Base-by-base conservation (phyloP, 2,888 invertebrate genomes). In the Sphaerolaimus hirsutus region DNA sequence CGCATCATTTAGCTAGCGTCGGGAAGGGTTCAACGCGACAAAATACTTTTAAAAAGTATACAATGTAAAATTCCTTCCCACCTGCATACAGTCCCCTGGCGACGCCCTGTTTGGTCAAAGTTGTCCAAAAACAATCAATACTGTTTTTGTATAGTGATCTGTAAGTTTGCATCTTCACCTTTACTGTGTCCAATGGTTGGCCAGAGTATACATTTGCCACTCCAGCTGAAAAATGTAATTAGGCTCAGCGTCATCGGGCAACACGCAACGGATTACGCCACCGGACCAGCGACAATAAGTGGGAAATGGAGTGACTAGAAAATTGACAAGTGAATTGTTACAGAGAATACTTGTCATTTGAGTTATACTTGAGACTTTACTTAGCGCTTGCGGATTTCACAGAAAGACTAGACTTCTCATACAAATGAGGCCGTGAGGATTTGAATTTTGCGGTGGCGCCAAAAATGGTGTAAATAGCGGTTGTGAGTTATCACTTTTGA, bases 141-240 rank as follows among this genome's bases (percentile, higher is more conserved):
- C 87, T 86, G 55, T 78, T 80, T 52, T 73, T 75, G 65, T 97
- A 93, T 41, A 84, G 62, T 14, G 75, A 69, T 0, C 93, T 93
- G 64, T 89, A 97, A 38, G 93, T 84, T 69, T 99, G 97, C 78
- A 97, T 81, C 69, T 97, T 99, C 25, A 97, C 97, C 74, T 97
- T 97, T 1, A 97, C 79, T 7, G 93, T 99, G 63, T 99, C 97
- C 55, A 97, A 66, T 2, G 97, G 93, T 64, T 97, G 97, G 0
- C 93, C 93, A 5, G 89, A 84, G 67, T 86, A 86, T 2, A 93
- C 93, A 43, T 80, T 75, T 2, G 86, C 83, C 41, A 78, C 71
- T 25, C 89, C 97, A 60, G 89, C 93, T 86, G 58, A 43, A 55
- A 56, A 48, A 38, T 41, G 10, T n/a, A n/a, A n/a, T n/a, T n/a